These are phyloP conservation scores for Cantharis nigra DNA, from an alignment of 2,888 invertebrate genomes.

Conservation along the genomic window DNA sequence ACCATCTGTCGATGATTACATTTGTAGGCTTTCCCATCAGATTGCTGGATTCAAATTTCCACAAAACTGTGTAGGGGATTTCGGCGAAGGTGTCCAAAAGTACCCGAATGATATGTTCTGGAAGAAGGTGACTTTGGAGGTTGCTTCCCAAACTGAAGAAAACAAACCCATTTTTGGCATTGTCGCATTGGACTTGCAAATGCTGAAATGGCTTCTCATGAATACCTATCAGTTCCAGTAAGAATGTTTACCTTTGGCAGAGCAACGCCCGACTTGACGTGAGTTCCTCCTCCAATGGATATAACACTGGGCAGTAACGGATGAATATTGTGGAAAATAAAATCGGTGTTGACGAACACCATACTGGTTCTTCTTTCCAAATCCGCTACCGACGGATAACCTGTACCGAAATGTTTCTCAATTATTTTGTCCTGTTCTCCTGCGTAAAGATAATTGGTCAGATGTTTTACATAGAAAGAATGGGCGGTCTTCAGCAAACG, in stretches of 20 bases:
- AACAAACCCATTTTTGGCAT: not conserved
- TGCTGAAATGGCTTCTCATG: not conserved
- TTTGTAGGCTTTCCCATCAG: not conserved
- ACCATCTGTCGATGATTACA: not conserved
- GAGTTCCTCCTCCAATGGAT: not conserved
- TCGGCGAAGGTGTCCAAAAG: not conserved
- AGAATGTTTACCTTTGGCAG: not conserved
- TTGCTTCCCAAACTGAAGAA: not conserved
- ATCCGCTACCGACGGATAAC: not conserved
- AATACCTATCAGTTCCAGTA: not conserved
- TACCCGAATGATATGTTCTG: not conserved
- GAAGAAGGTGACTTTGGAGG: not conserved
- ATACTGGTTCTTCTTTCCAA: not conserved
- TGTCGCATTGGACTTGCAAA: not conserved
- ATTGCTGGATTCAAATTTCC: not conserved
- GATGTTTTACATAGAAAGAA: not conserved
- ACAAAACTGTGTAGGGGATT: not conserved
- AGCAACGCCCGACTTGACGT: not conserved
- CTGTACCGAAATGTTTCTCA: not conserved
- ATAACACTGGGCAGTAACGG: not conserved
- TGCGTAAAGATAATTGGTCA: not conserved
- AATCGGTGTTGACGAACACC: not conserved
- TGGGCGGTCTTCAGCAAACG: slow-evolving; percentile 23
- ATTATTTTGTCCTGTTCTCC: not conserved
- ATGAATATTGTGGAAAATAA: not conserved